phyloP scores from a whole-genome alignment of 2,113 vertebrate species.

The Platichthys stellatus region DNA sequence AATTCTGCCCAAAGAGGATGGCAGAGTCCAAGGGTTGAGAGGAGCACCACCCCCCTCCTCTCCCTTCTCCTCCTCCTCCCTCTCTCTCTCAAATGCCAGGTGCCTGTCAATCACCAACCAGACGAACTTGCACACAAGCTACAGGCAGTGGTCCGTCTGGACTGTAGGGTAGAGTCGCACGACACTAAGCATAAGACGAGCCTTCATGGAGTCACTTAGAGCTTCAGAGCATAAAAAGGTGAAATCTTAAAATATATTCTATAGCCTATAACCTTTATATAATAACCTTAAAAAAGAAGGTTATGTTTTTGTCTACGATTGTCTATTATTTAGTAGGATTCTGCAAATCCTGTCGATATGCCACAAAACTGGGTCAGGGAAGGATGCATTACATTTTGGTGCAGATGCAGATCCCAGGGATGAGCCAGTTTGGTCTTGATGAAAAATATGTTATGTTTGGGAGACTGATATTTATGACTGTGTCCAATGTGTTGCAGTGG shows the following conservation, averaged over 20 bases:
- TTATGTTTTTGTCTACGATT: no score
- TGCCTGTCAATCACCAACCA: slow-evolving; percentile 42
- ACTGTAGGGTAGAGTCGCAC: background rate
- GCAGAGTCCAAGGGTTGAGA: slow-evolving; percentile 16
- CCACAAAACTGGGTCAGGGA: no score
- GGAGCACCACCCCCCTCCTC: background rate
- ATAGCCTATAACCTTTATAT: background rate
- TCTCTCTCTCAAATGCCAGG: slow-evolving; percentile 48
- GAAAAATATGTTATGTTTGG: no score
- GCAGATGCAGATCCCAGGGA: no score
- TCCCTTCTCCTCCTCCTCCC: background rate
- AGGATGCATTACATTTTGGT: no score
- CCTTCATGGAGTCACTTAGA: background rate
- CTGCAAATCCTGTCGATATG: no score
- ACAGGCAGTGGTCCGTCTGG: background rate
- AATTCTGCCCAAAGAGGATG: slow-evolving; percentile 35
- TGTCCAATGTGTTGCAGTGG: no score
- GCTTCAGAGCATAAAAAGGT: background rate
- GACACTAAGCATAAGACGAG: background rate
- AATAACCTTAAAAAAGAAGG: background rate
- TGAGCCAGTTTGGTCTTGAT: no score
- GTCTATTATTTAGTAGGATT: no score
- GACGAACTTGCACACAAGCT: slow-evolving; percentile 7
- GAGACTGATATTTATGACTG: no score
- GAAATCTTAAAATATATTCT: background rate